phyloP scores from a whole-genome alignment of 23 tunicate species.

The Clavelina lepadiformis region DNA sequence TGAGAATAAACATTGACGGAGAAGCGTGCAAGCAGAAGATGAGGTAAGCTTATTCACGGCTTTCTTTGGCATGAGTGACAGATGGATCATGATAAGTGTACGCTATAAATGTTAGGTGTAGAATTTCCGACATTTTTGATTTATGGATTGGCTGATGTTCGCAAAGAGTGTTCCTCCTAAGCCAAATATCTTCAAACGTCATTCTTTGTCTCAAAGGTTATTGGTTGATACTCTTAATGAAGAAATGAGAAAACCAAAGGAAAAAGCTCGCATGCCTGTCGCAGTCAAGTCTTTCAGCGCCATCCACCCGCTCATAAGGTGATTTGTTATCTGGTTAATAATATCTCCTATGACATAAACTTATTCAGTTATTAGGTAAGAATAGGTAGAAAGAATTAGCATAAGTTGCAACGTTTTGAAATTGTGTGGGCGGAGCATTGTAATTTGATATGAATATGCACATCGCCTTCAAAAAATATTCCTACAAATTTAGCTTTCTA shows the following conservation, averaged over 20 bases:
- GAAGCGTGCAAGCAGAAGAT: conserved; percentile 57
- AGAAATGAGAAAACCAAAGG: conserved; percentile 37
- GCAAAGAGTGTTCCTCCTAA: too few species aligned
- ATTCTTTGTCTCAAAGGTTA: conserved; percentile 24
- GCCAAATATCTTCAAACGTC: too few species aligned
- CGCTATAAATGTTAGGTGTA: neutral
- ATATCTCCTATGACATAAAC: too few species aligned
- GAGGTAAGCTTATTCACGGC: too few species aligned
- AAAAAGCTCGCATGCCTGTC: neutral
- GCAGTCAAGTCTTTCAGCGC: conserved; percentile 28
- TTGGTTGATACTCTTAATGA: conserved; percentile 64
- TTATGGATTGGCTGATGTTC: neutral
- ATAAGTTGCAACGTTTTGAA: too few species aligned
- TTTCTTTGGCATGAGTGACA: neutral
- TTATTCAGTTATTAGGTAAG: too few species aligned
- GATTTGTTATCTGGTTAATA: too few species aligned
- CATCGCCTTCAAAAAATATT: too few species aligned
- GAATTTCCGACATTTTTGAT: neutral
- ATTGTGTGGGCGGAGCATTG: too few species aligned
- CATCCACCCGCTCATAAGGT: conserved; percentile 83
- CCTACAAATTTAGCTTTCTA: too few species aligned
- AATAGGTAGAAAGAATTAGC: too few species aligned
- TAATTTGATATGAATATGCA: too few species aligned
- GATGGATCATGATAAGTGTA: neutral
- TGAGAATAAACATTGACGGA: conserved; percentile 31